Evolutionary conservation across 2,888 invertebrate genomes (phyloP).

Genomic region (Helobdella robusta): DNA sequence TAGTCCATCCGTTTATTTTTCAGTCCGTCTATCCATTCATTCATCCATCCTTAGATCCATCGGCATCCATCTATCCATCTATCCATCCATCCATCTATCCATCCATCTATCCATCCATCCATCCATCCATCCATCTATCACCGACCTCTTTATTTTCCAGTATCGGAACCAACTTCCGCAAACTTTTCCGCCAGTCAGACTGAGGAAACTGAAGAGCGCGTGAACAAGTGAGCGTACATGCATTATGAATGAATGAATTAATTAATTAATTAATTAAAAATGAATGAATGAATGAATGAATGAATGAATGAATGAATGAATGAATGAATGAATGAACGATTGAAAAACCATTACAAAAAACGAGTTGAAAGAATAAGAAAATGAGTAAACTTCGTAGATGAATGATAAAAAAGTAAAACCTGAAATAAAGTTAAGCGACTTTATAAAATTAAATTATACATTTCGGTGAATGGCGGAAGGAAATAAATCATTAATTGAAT

Average conservation of each 20-base stretch:
- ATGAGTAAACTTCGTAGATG: too few species aligned
- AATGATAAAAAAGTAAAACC: too few species aligned
- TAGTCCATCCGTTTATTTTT: too few species aligned
- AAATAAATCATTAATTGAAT: too few species aligned
- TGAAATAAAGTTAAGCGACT: too few species aligned
- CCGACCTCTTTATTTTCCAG: constrained; percentile 1
- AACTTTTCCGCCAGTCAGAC: background rate
- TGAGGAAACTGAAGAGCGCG: constrained; percentile 3
- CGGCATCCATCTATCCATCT: background rate
- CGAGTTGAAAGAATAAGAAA: background rate
- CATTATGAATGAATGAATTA: background rate
- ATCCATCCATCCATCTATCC: background rate
- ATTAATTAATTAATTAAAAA: background rate
- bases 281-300: background rate
- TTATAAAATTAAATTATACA: too few species aligned
- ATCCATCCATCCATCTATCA: background rate
- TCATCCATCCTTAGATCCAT: too few species aligned
- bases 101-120: background rate
- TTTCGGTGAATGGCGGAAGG: too few species aligned
- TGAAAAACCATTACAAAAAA: background rate
- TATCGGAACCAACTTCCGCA: constrained; percentile 4
- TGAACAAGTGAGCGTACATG: background rate
- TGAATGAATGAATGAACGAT: background rate
- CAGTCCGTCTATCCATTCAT: too few species aligned
- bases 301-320: background rate